These are phyloP conservation scores for Aelia acuminata DNA, from an alignment of 2,888 invertebrate species.

Conservation along the genomic window DNA sequence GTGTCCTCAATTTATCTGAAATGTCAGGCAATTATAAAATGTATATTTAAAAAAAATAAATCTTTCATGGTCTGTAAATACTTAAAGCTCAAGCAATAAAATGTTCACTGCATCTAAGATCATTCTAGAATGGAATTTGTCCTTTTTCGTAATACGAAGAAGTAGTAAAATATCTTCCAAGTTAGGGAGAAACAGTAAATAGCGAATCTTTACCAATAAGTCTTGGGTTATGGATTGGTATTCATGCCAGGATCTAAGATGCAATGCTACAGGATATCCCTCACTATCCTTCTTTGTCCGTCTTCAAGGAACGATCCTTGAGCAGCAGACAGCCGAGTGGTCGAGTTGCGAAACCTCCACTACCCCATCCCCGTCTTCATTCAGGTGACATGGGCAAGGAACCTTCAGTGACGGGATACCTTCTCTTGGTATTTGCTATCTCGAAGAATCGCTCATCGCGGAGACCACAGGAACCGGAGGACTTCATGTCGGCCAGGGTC, in stretches of 20 bases:
- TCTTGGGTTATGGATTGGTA: neutral
- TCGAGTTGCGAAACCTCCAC: constrained; percentile 19
- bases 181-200: neutral
- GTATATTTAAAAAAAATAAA: too few species aligned
- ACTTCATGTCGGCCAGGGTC: neutral
- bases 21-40: too few species aligned
- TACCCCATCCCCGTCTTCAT: neutral
- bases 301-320: neutral
- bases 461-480: neutral
- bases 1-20: too few species aligned
- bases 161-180: neutral
- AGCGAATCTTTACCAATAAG: neutral
- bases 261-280: neutral
- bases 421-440: constrained; percentile 32
- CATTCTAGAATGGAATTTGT: neutral
- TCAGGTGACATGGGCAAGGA: neutral
- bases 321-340: neutral
- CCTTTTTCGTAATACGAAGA: neutral
- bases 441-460: neutral
- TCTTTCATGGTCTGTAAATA: neutral
- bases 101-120: neutral
- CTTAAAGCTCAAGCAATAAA: neutral
- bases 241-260: neutral
- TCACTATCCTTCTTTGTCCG: neutral
- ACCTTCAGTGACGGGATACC: neutral